Conservation (phyloP, 2,888 invertebrate genomes). For the Rhaphigaster nebulosa region DNA sequence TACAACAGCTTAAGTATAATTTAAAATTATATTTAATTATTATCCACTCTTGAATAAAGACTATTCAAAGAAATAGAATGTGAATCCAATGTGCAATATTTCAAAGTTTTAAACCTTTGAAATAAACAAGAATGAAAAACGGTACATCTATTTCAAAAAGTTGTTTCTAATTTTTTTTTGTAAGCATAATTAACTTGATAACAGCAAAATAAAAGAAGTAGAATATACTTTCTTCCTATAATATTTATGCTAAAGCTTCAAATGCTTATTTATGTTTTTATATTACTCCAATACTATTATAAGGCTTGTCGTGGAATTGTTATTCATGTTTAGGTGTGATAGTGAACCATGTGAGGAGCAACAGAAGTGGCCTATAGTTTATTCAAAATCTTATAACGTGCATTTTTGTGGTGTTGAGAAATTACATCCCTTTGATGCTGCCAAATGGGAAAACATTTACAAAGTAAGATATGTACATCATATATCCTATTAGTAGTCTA, state of each 20-base stretch:
- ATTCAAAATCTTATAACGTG: constrained; percentile 84
- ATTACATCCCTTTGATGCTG: constrained; percentile 89
- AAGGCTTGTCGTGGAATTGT: neutral
- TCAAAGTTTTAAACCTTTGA: neutral
- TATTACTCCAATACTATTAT: neutral
- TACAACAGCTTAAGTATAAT: neutral
- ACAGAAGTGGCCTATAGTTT: constrained; percentile 82
- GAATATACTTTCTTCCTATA: neutral
- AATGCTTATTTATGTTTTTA: neutral
- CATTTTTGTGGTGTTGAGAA: constrained; percentile 85
- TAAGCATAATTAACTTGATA: neutral
- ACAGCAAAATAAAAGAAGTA: neutral
- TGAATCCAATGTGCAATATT: neutral
- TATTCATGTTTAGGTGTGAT: constrained; percentile 51
- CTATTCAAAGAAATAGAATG: neutral
- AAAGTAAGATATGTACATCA: constrained; percentile 70
- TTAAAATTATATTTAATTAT: neutral
- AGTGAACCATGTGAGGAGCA: constrained; percentile 52
- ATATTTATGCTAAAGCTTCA: neutral
- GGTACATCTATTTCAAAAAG: neutral
- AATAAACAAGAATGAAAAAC: neutral
- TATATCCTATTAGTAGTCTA: constrained; percentile 53
- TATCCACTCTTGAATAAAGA: neutral
- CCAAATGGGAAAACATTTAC: constrained; percentile 86
- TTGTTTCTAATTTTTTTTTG: neutral